Evolutionary conservation across 2,888 invertebrate genomes (phyloP).

Genomic region (Neria commutata): DNA sequence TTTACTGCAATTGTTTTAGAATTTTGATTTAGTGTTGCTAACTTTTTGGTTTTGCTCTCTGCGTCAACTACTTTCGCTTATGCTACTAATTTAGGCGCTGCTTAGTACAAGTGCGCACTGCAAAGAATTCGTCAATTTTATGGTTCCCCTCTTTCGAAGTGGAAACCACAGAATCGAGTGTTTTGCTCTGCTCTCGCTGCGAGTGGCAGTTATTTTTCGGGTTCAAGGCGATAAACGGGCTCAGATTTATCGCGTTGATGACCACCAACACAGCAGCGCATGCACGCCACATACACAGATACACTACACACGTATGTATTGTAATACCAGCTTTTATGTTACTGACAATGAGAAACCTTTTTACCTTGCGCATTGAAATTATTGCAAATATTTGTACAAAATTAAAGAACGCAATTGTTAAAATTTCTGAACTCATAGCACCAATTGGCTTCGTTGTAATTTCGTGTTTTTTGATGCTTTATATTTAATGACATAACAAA

Average conservation of each 20-base stretch:
- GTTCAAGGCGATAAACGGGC: constrained; percentile 60
- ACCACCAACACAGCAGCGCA: constrained; percentile 23
- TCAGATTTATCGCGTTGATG: constrained; percentile 55
- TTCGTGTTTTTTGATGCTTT: constrained; percentile 20
- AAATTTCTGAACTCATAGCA: constrained; percentile 44
- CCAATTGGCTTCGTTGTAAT: constrained; percentile 51
- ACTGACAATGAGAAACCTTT: constrained; percentile 4
- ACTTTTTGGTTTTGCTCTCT: background rate
- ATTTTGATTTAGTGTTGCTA: background rate
- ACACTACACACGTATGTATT: no score
- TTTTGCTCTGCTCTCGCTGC: background rate
- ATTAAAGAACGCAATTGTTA: background rate
- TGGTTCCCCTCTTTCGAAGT: background rate
- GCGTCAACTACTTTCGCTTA: background rate
- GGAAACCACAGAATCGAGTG: background rate
- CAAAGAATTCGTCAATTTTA: background rate
- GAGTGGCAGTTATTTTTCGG: constrained; percentile 28
- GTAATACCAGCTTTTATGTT: no score
- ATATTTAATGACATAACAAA: no score
- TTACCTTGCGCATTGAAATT: no score
- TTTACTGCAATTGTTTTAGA: constrained; percentile 3
- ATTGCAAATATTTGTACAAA: background rate
- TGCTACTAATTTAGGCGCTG: background rate
- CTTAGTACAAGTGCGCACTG: no score
- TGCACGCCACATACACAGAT: no score